Evolutionary conservation across 2,797 vertebrate genomes (phyloP), one percentile per base, ranked within the genome.

Genomic region (Huso huso): DNA sequence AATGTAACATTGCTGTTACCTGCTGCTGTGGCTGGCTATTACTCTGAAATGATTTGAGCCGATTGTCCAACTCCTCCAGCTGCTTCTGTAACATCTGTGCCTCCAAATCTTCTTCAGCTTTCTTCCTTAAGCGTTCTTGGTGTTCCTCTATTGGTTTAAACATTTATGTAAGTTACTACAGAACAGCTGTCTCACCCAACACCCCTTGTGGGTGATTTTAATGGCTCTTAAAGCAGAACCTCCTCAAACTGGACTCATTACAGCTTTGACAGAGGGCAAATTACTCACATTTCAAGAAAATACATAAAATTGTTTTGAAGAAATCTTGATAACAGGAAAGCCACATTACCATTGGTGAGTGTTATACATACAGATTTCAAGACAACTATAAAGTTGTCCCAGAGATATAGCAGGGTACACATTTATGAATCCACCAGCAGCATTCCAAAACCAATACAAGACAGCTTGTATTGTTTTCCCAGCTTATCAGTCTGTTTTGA

Each of bases 61-160:
- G 77, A 69, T 76, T 87, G 15, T 87, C 81, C 12, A 92, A 72
- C 49, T 88, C 73, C 7, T 90, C 84, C 78, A 95, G 64, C 69
- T 75, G 75, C 18, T 76, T 73, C 62, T 87, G 84, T 62, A 91
- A 71, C 0, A 63, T 72, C 49, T 82, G 78, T 23, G 91, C 76
- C 10, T 80, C 80, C 48, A 92, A 82, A 11, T 89, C 82, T 11
- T 82, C 75, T 0, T 84, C 82, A 70, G 88, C 83, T 74, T 89
- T 88, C 9, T 63, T 81, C 74, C 71, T 82, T 63, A 78, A n/a
- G n/a, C 74, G 75, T 63, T 75, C 68, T 70, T 74, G 84, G 12
- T 87, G 81, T 75, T 90, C 90, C 64, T 79, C 88, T 87, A 83
- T 80, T 73, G 55, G 13, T 10, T 13, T 58, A 58, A 58, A 58